Conservation (phyloP, 2,113 vertebrate species). For the Heterotis niloticus region DNA sequence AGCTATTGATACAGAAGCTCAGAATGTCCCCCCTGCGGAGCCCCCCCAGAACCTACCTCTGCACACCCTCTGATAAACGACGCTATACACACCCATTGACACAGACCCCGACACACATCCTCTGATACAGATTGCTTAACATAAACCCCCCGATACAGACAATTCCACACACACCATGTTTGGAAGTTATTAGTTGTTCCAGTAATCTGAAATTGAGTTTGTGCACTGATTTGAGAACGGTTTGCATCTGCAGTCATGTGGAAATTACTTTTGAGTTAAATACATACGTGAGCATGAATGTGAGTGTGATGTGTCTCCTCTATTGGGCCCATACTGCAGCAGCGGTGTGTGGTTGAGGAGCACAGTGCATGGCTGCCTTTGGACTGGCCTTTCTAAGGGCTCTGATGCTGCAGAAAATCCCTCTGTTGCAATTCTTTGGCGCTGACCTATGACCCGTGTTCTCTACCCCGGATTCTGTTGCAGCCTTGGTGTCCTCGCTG, state of each 20-base stretch:
- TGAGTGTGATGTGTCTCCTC: no score
- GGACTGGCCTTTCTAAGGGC: no score
- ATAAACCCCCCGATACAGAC: neutral
- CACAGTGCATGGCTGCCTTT: no score
- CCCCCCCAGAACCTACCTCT: constrained; percentile 67
- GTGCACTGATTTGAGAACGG: neutral
- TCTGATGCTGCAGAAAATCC: no score
- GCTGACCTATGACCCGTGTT: neutral
- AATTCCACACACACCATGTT: neutral
- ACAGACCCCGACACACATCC: neutral
- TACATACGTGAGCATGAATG: no score
- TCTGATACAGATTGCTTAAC: neutral
- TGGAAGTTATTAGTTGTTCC: neutral
- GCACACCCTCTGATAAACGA: constrained; percentile 47
- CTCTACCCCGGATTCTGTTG: neutral
- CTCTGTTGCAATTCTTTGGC: no score
- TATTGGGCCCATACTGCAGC: no score
- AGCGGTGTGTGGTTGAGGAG: no score
- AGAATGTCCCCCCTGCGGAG: constrained; percentile 58
- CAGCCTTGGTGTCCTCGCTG: no score
- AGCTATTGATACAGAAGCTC: constrained; percentile 37
- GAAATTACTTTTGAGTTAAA: no score
- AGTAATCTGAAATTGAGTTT: neutral
- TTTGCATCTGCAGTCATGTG: neutral
- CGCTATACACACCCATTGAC: neutral